Evolutionary conservation across 1,140 invertebrate species (phyloP).

Genomic region (Stenopsyche tienmushanensis): DNA sequence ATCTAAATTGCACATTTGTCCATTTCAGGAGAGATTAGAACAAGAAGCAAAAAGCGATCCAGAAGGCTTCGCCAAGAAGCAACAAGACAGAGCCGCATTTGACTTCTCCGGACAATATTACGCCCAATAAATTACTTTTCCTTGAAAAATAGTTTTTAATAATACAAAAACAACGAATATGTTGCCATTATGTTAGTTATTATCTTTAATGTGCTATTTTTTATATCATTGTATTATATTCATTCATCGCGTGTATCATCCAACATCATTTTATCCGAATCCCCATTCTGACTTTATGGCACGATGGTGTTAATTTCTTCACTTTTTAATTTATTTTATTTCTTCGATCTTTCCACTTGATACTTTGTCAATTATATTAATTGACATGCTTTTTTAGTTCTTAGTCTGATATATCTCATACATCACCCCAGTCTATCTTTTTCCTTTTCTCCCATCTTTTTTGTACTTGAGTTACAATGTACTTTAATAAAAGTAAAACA

Average conservation of each 20-base stretch:
- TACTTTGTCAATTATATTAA: slow-evolving; percentile 24
- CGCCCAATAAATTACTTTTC: slow-evolving; percentile 45
- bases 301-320: too few relatives aligned
- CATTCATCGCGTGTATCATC: background rate
- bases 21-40: slow-evolving; percentile 52
- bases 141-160: background rate
- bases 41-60: slow-evolving; percentile 58
- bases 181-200: slow-evolving; percentile 17
- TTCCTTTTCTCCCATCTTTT: background rate
- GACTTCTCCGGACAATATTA: slow-evolving; percentile 62
- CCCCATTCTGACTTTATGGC: too few relatives aligned
- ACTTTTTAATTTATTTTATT: background rate
- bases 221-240: background rate
- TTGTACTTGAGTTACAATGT: too few relatives aligned
- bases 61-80: slow-evolving; percentile 52
- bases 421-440: background rate
- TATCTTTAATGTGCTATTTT: background rate
- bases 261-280: background rate
- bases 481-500: too few relatives aligned
- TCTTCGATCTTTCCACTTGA: background rate
- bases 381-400: too few relatives aligned
- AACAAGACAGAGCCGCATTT: slow-evolving; percentile 56
- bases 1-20: too few relatives aligned
- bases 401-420: too few relatives aligned
- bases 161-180: slow-evolving; percentile 1